A percentile compares a stretch with the other conserved stretches of the same genome.
These are phyloP conservation scores for Manis pentadactyla DNA, from an alignment of 2,797 vertebrate genomes.

Conservation along the genomic window DNA sequence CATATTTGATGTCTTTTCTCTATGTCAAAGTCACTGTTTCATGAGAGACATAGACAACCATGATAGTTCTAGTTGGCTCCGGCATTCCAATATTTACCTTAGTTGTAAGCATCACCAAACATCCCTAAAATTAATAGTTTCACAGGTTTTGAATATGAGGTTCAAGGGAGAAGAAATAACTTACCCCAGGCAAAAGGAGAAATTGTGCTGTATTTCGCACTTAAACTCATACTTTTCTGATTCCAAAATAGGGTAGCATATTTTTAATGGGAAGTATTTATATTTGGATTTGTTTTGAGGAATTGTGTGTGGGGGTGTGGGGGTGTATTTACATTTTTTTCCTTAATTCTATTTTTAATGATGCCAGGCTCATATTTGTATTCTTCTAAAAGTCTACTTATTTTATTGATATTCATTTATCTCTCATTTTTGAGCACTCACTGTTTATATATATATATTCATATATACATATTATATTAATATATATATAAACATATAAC, in stretches of 20 bases:
- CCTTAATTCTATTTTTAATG: neutral
- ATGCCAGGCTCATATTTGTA: neutral
- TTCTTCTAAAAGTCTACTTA: neutral
- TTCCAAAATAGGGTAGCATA: neutral
- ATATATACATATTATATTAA: too few relatives aligned
- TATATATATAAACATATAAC: neutral
- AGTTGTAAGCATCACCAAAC: neutral
- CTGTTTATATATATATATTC: neutral
- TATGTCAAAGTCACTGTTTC: neutral
- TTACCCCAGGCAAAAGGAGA: neutral
- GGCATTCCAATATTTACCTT: neutral
- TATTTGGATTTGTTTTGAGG: neutral
- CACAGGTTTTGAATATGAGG: neutral
- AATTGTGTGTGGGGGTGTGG: neutral
- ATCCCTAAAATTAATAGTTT: neutral
- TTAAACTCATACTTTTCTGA: neutral
- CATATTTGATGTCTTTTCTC: neutral
- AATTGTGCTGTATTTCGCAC: neutral
- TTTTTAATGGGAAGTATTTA: neutral
- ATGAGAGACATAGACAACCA: neutral
- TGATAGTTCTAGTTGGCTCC: accelerated
- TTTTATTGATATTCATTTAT: neutral
- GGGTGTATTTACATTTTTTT: neutral
- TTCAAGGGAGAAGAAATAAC: neutral
- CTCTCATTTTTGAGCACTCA: neutral